A percentile compares a stretch with the other conserved stretches of the same genome.
These are phyloP conservation scores for Rissa tridactyla DNA, from an alignment of 2,113 vertebrate species.

Conservation along the genomic window DNA sequence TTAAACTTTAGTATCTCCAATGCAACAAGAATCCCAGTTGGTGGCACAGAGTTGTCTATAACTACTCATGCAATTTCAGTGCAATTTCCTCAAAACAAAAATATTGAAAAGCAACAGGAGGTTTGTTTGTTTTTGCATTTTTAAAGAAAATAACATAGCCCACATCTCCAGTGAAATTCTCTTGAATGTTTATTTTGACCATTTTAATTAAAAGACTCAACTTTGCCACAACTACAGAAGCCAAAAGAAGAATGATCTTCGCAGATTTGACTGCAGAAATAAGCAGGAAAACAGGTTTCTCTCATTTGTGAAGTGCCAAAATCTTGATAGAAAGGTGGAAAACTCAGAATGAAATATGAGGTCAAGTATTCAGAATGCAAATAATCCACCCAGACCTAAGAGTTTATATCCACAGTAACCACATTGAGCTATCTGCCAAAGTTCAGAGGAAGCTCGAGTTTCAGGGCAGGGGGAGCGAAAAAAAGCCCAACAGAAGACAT, in stretches of 20 bases:
- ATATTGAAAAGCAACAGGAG: neutral
- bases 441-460: constrained; percentile 2
- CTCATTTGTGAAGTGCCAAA: neutral
- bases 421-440: neutral
- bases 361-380: constrained; percentile 19
- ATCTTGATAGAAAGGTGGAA: neutral
- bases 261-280: neutral
- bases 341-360: neutral
- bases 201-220: neutral
- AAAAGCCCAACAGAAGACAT: neutral
- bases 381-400: constrained; percentile 17
- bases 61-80: neutral
- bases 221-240: neutral
- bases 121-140: neutral
- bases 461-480: neutral
- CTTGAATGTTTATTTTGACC: neutral
- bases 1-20: neutral
- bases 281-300: neutral
- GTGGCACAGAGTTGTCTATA: neutral
- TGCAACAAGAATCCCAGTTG: neutral
- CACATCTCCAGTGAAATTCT: neutral
- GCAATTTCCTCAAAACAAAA: neutral
- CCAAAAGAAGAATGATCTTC: neutral
- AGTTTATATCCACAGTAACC: neutral
- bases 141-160: neutral